Conservation (phyloP, 2,888 invertebrate species). For the Ryuthela nishihirai region DNA sequence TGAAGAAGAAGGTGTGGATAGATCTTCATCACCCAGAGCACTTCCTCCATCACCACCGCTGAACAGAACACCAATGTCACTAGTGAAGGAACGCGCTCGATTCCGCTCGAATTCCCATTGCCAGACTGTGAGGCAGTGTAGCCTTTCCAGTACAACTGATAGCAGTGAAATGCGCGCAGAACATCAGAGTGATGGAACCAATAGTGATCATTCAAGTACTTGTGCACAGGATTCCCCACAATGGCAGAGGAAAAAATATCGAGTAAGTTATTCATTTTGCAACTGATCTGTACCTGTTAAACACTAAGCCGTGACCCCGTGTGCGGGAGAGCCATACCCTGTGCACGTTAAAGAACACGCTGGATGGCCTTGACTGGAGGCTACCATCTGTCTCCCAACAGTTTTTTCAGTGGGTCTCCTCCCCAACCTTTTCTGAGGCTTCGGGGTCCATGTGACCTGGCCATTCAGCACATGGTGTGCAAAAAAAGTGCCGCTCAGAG, state of each 20-base stretch:
- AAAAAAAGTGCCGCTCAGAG: too few species aligned
- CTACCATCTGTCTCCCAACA: too few species aligned
- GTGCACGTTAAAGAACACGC: too few species aligned
- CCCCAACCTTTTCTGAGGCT: too few species aligned
- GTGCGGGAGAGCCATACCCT: too few species aligned
- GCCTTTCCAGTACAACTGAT: not conserved
- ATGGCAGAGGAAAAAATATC: not conserved
- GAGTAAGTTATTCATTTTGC: too few species aligned
- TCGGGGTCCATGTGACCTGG: too few species aligned
- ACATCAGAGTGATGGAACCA: not conserved
- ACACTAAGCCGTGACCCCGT: too few species aligned
- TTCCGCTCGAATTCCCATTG: conserved; percentile 44
- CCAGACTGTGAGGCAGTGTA: not conserved
- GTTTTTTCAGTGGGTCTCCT: too few species aligned
- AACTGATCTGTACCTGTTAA: too few species aligned
- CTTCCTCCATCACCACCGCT: conserved; percentile 65
- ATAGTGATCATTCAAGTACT: not conserved
- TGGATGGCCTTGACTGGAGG: too few species aligned
- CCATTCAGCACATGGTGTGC: too few species aligned
- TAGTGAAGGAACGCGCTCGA: conserved; percentile 62
- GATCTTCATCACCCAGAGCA: conserved; percentile 22
- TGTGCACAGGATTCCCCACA: not conserved
- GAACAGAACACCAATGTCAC: conserved; percentile 59
- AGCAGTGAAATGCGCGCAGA: not conserved
- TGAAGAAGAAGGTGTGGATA: conserved; percentile 19